Evolutionary conservation across 2,888 invertebrate species (phyloP).

Genomic region (Microplitis manilae): DNA sequence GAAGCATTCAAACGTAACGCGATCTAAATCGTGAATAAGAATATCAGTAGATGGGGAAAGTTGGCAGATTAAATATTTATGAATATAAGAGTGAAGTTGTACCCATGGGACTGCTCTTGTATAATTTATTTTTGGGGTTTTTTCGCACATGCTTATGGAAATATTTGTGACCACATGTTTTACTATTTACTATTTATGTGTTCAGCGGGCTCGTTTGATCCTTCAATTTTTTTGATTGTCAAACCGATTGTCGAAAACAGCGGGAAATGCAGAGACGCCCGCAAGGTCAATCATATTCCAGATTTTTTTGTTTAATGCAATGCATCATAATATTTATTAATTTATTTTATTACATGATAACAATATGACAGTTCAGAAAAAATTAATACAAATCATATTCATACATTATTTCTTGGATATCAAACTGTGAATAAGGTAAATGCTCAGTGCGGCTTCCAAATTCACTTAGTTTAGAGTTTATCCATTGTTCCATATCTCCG

Average conservation of each 20-base stretch:
- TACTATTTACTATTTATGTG: background rate
- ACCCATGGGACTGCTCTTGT: constrained; percentile 30
- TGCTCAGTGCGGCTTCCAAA: background rate
- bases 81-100: constrained; percentile 20
- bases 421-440: background rate
- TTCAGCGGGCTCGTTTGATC: background rate
- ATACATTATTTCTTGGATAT: background rate
- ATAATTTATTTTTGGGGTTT: background rate
- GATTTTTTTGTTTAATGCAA: too few species aligned
- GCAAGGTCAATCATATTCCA: too few species aligned
- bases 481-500: background rate
- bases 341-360: too few species aligned
- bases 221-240: too few species aligned
- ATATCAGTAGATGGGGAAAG: constrained; percentile 16
- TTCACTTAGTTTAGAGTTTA: background rate
- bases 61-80: constrained; percentile 32
- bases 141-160: constrained; percentile 12
- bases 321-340: too few species aligned
- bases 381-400: background rate
- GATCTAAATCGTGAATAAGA: constrained; percentile 19
- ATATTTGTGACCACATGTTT: constrained; percentile 29
- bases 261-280: too few species aligned
- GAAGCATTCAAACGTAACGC: constrained; percentile 54
- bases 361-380: background rate
- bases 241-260: too few species aligned